Evolutionary conservation across 2,113 vertebrate genomes (phyloP).

Genomic region (Psammodynastes pulverulentus): DNA sequence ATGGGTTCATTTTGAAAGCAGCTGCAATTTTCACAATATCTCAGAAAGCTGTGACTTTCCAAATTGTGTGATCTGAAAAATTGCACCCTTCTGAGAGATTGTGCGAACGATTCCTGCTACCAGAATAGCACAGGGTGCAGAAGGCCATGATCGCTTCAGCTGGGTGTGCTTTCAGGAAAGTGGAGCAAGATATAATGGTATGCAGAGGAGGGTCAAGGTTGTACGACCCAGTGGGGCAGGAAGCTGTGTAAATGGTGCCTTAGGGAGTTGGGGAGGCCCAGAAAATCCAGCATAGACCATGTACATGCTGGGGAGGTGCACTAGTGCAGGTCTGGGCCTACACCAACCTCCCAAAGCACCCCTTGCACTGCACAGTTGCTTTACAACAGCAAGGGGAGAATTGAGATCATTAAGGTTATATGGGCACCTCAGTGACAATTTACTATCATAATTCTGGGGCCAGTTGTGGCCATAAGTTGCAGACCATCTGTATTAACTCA

Average conservation of each 20-base stretch:
- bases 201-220: not conserved
- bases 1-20: not conserved
- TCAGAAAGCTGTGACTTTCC: not conserved
- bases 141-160: not conserved
- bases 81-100: not conserved
- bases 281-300: not conserved
- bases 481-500: not conserved
- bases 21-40: not conserved
- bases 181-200: not conserved
- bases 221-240: not conserved
- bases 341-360: not conserved
- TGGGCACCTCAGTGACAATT: not conserved
- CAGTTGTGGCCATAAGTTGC: not conserved
- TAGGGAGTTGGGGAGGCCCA: not conserved
- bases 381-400: not conserved
- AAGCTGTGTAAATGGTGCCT: not conserved
- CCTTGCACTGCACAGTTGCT: not conserved
- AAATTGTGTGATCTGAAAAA: not conserved
- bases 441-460: not conserved
- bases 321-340: not conserved
- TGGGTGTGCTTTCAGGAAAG: not conserved
- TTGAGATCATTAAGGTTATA: not conserved
- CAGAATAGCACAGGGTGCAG: not conserved
- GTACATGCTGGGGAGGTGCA: not conserved
- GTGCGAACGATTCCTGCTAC: not conserved